Conservation (phyloP, 2,797 vertebrate species). For the Betta splendens region DNA sequence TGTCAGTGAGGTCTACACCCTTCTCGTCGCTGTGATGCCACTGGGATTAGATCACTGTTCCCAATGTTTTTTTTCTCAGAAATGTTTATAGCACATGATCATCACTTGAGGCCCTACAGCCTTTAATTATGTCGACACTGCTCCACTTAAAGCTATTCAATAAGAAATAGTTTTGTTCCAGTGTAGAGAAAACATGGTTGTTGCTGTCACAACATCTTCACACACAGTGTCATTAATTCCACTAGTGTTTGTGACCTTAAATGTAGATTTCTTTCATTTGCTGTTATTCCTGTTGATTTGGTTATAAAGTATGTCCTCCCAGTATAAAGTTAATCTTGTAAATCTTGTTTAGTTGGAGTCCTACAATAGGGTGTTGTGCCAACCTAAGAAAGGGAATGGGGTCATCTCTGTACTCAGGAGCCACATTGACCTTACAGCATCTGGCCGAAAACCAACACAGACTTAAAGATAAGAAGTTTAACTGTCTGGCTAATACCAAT, state of each 20-base stretch:
- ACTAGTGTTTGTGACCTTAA: neutral
- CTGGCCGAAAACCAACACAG: slow-evolving; percentile 32
- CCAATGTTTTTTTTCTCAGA: slow-evolving; percentile 21
- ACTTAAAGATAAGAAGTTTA: slow-evolving; percentile 47
- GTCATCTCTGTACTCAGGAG: slow-evolving; percentile 31
- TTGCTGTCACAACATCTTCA: slow-evolving; percentile 16
- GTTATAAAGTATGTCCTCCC: neutral
- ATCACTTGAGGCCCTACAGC: slow-evolving; percentile 10
- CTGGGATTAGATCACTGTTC: slow-evolving; percentile 14
- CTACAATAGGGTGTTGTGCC: slow-evolving; percentile 3
- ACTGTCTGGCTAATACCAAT: slow-evolving; percentile 14
- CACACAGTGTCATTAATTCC: neutral
- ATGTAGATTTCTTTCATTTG: neutral
- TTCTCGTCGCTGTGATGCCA: slow-evolving; percentile 24
- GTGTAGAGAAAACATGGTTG: slow-evolving; percentile 14
- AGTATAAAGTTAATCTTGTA: too few relatives aligned
- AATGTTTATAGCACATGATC: slow-evolving; percentile 37
- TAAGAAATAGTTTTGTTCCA: slow-evolving; percentile 26
- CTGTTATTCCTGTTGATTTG: neutral
- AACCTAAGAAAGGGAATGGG: slow-evolving; percentile 10
- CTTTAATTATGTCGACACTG: slow-evolving; percentile 25
- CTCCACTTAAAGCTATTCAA: slow-evolving; percentile 15
- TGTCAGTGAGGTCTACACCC: slow-evolving; percentile 12
- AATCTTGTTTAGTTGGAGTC: too few relatives aligned
- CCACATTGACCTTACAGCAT: slow-evolving; percentile 26